These are phyloP conservation scores for Drosophila merina DNA, from an alignment of 2,888 invertebrate genomes.

Conservation along the genomic window DNA sequence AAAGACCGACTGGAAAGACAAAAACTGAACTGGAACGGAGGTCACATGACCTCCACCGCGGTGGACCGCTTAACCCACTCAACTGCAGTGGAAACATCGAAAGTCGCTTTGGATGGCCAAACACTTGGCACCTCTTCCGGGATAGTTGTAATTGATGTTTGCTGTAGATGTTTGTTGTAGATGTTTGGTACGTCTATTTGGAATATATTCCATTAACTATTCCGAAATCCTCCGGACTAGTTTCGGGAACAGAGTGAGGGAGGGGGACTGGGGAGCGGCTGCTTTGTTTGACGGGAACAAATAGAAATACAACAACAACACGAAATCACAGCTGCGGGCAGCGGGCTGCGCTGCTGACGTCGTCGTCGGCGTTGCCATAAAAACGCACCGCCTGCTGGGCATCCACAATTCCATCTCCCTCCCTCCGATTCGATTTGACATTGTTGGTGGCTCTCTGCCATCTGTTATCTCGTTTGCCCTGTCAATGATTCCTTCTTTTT, in stretches of 20 bases:
- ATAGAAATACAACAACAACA: slow-evolving; percentile 32
- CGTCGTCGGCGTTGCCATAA: slow-evolving; percentile 26
- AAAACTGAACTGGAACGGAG: neutral
- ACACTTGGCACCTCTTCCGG: slow-evolving; percentile 29
- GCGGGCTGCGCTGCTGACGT: slow-evolving; percentile 4
- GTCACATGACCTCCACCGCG: neutral
- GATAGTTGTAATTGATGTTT: slow-evolving; percentile 13
- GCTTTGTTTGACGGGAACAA: slow-evolving; percentile 42
- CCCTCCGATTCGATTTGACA: slow-evolving; percentile 42
- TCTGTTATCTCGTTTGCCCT: slow-evolving; percentile 21
- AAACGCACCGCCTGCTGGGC: slow-evolving; percentile 29
- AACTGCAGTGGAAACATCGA: slow-evolving; percentile 13
- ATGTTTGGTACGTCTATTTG: neutral
- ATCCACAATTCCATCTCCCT: neutral
- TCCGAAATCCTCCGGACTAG: slow-evolving; percentile 27
- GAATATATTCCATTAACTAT: slow-evolving; percentile 41
- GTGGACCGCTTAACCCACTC: neutral
- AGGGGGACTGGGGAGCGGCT: neutral
- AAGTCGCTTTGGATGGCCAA: slow-evolving; percentile 34
- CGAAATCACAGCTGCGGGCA: slow-evolving; percentile 34
- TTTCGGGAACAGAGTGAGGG: neutral
- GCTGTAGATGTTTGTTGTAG: slow-evolving; percentile 11
- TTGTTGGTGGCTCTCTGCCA: slow-evolving; percentile 32
- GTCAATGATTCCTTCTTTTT: slow-evolving; percentile 15
- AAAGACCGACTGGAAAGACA: neutral